These are phyloP conservation scores for Disparrhopalites patrizii DNA, from an alignment of 2,888 invertebrate species.

Conservation along the genomic window DNA sequence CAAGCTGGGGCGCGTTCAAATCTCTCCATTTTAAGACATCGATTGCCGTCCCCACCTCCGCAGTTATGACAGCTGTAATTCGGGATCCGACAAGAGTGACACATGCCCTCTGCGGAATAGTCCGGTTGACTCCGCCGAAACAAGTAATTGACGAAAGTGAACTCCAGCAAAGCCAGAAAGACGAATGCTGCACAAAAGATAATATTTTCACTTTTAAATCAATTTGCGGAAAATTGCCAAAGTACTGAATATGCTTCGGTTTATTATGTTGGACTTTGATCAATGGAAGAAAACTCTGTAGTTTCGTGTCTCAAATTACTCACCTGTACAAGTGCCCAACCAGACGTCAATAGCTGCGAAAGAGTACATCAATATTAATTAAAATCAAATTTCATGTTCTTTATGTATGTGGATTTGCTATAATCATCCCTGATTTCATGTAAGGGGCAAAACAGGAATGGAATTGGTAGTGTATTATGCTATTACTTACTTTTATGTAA, in stretches of 20 bases:
- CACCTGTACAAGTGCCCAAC: constrained; percentile 51
- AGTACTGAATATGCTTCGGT: too few species aligned
- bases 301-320: constrained; percentile 8
- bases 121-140: constrained; percentile 25
- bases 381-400: too few species aligned
- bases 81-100: neutral
- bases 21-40: constrained; percentile 1
- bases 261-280: too few species aligned
- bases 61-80: constrained; percentile 8
- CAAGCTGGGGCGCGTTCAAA: constrained; percentile 11
- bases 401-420: too few species aligned
- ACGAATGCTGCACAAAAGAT: constrained; percentile 52
- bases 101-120: neutral
- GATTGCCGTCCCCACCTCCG: constrained; percentile 3
- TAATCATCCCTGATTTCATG: too few species aligned
- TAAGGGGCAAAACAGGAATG: too few species aligned
- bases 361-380: neutral
- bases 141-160: constrained; percentile 55
- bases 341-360: constrained; percentile 50
- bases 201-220: too few species aligned
- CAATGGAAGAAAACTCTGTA: too few species aligned
- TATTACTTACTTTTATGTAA: neutral
- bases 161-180: constrained; percentile 55
- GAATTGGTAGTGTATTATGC: too few species aligned
- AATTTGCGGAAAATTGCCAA: too few species aligned